Conservation (phyloP, 2,113 vertebrate genomes). For the Illadopsis cleaveri region DNA sequence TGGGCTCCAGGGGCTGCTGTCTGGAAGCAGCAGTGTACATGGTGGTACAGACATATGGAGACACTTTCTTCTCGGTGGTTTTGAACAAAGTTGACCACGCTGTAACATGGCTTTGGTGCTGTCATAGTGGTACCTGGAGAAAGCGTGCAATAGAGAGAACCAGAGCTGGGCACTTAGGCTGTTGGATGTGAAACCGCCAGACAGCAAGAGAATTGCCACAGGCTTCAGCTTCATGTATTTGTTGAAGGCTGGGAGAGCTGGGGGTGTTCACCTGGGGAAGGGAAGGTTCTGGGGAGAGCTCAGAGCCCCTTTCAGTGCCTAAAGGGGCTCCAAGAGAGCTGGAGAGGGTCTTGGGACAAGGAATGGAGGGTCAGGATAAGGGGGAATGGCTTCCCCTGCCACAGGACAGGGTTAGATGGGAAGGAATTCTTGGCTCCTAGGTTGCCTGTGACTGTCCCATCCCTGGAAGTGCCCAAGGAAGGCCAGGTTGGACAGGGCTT, state of each 20-base stretch:
- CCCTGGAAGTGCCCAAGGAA: not conserved
- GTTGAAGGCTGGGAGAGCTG: not conserved
- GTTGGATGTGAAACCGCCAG: not conserved
- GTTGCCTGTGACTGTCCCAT: not conserved
- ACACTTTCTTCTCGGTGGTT: not conserved
- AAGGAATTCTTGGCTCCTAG: not conserved
- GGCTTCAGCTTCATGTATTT: not conserved
- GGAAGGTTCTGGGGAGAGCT: not conserved
- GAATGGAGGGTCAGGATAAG: not conserved
- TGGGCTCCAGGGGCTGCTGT: not conserved
- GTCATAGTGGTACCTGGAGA: slow-evolving; percentile 47
- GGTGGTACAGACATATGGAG: accelerated
- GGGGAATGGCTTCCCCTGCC: not conserved
- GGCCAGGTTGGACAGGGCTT: not conserved
- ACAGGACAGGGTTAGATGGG: not conserved
- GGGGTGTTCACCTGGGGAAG: not conserved
- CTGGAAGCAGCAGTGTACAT: not conserved
- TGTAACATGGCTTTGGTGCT: slow-evolving; percentile 28
- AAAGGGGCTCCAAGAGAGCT: not conserved
- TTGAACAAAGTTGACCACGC: not conserved
- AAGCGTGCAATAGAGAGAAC: not conserved
- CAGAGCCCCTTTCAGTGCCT: not conserved
- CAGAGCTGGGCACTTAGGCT: not conserved
- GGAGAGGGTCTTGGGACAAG: not conserved
- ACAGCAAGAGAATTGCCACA: not conserved